phyloP scores from a whole-genome alignment of 30 jellyfish, hydroid and myxozoan genomes.

The Aurelia sp. region DNA sequence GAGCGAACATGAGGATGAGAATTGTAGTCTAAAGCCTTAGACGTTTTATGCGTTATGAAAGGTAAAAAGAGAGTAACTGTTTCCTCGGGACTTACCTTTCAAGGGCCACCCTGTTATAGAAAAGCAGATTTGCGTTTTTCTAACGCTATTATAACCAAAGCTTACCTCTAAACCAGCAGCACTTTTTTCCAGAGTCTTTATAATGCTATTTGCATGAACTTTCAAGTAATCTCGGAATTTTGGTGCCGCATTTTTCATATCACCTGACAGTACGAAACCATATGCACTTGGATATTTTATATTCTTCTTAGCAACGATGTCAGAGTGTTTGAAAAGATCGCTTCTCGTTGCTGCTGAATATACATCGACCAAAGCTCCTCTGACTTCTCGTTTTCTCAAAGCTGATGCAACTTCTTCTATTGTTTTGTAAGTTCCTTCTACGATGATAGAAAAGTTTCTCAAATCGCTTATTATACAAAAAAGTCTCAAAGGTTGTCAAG shows the following conservation, averaged over 20 bases:
- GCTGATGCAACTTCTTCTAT: constrained; percentile 77
- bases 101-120: too few relatives aligned
- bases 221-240: constrained; percentile 34
- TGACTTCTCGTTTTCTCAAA: constrained; percentile 61
- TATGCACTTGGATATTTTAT: constrained; percentile 70
- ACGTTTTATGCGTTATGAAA: too few relatives aligned
- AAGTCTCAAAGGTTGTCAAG: too few relatives aligned
- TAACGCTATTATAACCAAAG: too few relatives aligned
- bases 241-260: constrained; percentile 46
- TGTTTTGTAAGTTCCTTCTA: constrained; percentile 53
- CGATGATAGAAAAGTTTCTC: not conserved
- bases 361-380: constrained; percentile 81
- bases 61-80: too few relatives aligned
- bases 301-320: constrained; percentile 46
- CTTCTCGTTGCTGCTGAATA: constrained; percentile 78
- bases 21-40: too few relatives aligned
- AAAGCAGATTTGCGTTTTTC: too few relatives aligned
- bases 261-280: constrained; percentile 81
- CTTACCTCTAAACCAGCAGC: constrained; percentile 70
- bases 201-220: constrained; percentile 19
- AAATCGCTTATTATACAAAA: too few relatives aligned
- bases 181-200: constrained; percentile 8
- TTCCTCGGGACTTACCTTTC: too few relatives aligned
- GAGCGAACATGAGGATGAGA: too few relatives aligned
- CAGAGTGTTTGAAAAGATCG: constrained; percentile 44